These are phyloP conservation scores for Emys orbicularis DNA, from an alignment of 2,797 vertebrate genomes.

Conservation along the genomic window DNA sequence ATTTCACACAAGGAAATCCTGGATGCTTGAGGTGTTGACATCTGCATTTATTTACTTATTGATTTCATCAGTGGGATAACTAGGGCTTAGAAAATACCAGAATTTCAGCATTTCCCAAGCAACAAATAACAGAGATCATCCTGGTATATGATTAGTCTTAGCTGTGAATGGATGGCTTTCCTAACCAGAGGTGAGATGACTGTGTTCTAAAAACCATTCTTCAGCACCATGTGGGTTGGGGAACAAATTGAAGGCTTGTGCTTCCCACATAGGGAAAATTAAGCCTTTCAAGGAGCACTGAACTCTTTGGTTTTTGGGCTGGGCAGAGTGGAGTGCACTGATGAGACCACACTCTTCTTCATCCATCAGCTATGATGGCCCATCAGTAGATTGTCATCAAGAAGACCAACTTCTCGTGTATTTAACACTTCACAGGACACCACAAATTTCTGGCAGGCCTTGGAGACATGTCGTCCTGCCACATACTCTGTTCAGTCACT, in stretches of 20 bases:
- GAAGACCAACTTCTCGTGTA: neutral
- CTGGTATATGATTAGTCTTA: neutral
- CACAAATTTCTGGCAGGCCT: neutral
- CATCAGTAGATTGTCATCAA: neutral
- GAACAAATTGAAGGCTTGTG: neutral
- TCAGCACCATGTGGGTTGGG: neutral
- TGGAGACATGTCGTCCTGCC: neutral
- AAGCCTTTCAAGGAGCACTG: neutral
- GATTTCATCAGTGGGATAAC: neutral
- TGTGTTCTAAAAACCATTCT: neutral
- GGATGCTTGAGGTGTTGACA: neutral
- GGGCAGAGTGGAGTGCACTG: neutral
- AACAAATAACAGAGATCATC: neutral
- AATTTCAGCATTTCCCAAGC: neutral
- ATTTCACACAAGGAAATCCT: slow-evolving; percentile 31
- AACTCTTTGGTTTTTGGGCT: neutral
- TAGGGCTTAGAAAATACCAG: neutral
- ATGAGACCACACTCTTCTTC: neutral
- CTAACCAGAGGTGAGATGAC: neutral
- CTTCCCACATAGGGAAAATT: neutral
- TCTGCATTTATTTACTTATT: neutral
- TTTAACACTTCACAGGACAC: neutral
- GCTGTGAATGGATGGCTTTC: neutral
- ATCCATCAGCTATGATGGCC: neutral
- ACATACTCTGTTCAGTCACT: neutral